A percentile compares a stretch with the other conserved stretches of the same genome.
These are phyloP conservation scores for Oopsacas minuta DNA, from an alignment of 37 sponge, comb jelly and placozoan species.

Conservation along the genomic window DNA sequence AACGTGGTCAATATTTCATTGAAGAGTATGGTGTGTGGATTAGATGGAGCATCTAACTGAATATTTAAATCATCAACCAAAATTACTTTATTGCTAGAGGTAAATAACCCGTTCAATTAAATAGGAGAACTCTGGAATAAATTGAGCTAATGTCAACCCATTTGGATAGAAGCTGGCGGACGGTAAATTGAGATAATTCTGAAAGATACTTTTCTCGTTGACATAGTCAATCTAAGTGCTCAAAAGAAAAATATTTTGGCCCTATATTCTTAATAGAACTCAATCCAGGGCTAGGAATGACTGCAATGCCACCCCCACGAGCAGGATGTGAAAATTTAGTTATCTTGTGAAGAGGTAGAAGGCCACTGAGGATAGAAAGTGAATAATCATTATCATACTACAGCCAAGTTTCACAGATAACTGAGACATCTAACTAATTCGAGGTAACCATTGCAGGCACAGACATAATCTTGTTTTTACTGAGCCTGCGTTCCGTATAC, in stretches of 20 bases:
- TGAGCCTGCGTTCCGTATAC: not conserved
- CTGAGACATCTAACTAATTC: not conserved
- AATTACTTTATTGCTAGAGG: not conserved
- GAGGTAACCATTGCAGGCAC: not conserved
- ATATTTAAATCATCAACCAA: not conserved
- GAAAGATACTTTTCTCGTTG: not conserved
- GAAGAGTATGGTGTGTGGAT: not conserved
- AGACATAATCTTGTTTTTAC: not conserved
- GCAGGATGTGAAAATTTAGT: not conserved
- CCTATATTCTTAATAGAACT: not conserved
- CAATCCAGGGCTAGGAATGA: not conserved
- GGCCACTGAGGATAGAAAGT: not conserved
- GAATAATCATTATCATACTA: not conserved
- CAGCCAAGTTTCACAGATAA: slow-evolving; percentile 9
- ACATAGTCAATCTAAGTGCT: slow-evolving; percentile 2
- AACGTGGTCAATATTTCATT: not conserved
- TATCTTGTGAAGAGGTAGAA: slow-evolving; percentile 17
- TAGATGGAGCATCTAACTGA: not conserved
- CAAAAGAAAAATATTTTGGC: slow-evolving; percentile 7
- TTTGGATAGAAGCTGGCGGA: not conserved
- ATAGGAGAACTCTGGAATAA: not conserved
- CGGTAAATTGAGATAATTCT: not conserved
- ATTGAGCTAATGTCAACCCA: not conserved
- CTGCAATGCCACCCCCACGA: not conserved
- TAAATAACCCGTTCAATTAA: slow-evolving; percentile 10